These are phyloP conservation scores for Temnothorax longispinosus DNA, from an alignment of 1,140 invertebrate genomes.

Conservation along the genomic window DNA sequence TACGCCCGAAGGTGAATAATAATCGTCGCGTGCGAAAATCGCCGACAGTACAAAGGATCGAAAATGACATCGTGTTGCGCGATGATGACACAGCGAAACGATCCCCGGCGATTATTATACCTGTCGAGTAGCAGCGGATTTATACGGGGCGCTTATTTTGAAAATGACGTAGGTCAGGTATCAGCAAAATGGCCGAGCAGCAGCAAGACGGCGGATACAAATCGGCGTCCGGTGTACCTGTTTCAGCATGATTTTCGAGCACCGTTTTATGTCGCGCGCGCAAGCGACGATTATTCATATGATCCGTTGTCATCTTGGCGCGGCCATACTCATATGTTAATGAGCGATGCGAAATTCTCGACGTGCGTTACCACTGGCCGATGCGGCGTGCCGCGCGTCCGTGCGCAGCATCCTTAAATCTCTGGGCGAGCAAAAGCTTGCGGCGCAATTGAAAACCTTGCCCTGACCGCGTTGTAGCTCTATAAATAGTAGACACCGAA, in stretches of 20 bases:
- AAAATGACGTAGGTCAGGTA: constrained; percentile 32
- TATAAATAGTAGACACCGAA: neutral
- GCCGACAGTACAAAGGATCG: constrained; percentile 38
- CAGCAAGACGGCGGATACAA: neutral
- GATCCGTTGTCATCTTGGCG: constrained; percentile 68
- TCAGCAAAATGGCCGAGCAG: constrained; percentile 15
- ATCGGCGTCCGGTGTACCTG: neutral
- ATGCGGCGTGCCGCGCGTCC: constrained; percentile 29
- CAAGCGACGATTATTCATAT: constrained; percentile 71
- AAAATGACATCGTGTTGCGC: constrained; percentile 40
- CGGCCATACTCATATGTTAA: constrained; percentile 73
- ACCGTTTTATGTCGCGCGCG: constrained; percentile 7
- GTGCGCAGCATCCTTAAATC: constrained; percentile 68
- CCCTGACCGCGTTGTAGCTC: constrained; percentile 14
- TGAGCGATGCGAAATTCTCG: constrained; percentile 73
- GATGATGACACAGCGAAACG: constrained; percentile 56
- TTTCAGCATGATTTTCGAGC: neutral
- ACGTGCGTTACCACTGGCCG: constrained; percentile 60
- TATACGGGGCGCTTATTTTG: constrained; percentile 64
- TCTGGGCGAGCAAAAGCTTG: constrained; percentile 43
- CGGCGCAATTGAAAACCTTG: constrained; percentile 36
- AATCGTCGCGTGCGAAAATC: constrained; percentile 45
- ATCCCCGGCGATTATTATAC: constrained; percentile 43
- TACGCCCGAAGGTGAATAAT: constrained; percentile 46
- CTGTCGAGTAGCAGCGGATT: constrained; percentile 59